Evolutionary conservation across 2,888 invertebrate species (phyloP), one percentile per base, ranked within the genome.

Genomic region (Sicus ferrugineus): DNA sequence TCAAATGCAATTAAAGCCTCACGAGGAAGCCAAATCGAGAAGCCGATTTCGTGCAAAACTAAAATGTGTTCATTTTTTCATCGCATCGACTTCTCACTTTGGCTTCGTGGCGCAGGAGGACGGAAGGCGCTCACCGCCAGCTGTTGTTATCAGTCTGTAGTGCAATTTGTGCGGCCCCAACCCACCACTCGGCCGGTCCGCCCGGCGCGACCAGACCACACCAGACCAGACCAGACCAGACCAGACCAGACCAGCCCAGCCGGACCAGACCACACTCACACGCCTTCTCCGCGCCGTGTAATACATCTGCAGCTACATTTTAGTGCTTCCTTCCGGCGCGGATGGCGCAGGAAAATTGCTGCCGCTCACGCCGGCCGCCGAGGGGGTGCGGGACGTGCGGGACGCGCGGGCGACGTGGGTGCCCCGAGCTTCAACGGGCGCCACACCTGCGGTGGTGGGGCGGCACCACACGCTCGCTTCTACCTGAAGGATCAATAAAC

Each of bases 291-390:
- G 42, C 48, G 58, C 34, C n/a, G n/a, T 46, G 80, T 75, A 79
- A 78, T 81, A 79, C 78, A 77, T 80, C 76, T 77, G 78, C 78
- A 78, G 78, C 77, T 80, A 78, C 78, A 82, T 79, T 81, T 81
- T 81, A 81, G 81, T 81, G 79, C 78, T 81, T 81, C 82, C 81
- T 81, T 81, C 81, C 81, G 80, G 77, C 79, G 77, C 54, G 69
- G 48, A 66, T 68, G 72, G 54, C 34, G 56, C 19, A 65, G 52
- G 69, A 69, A 69, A 69, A 69, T 66, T 66, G 69, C 61, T 69
- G 9, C 48, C 26, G 28, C 28, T 28, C 30, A 38, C 28, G 46
- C 62, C 26, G 54, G 28, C 26, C 26, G 26, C 3, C 26, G 28
- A 21, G 28, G 16, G 28, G 21, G 28, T 34, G 28, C 56, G 6